Base-by-base conservation (phyloP, 2,888 invertebrate genomes). In the Athripsodes cinereus region DNA sequence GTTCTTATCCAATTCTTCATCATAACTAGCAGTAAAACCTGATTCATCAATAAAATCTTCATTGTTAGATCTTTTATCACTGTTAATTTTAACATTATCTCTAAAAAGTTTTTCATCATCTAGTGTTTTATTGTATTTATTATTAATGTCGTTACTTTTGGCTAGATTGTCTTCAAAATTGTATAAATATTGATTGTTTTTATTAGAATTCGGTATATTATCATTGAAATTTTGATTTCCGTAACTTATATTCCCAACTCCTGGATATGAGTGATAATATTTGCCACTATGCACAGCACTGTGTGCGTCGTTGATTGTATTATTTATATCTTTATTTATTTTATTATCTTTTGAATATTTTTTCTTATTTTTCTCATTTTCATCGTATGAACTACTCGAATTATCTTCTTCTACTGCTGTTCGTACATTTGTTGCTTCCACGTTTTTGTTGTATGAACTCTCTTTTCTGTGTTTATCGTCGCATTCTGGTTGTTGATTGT, bases 1-100 rank as follows among this genome's bases (percentile, higher is more conserved):
- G 55, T 77, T 74, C 2, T 68, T 62, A 10, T 59, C 61, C 26
- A 49, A 18, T n/a, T 56, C 53, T 2, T 60, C 60, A 16, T 62
- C 62, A 22, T 55, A 59, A 18, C 55, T 51, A 22, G 58, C 40
- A 40, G 40, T 5, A 13, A 13, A 58, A n/a, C 58, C 58, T n/a
- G 52, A 52, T 22, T 26, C 22, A 1, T 57, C 57, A 5, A 22
- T 16, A 11, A 53, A 48, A 18, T 44, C 44, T 16, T 50, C 50
- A 26, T 26, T 10, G 31, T 19, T 20, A 16, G 31, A 44, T 40
- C 53, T 53, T 22, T 40, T 20, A 3, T 22, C 22, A 16, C 21
- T 26, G 19, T 6, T 22, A 11, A 44, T 22, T 44, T 44, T 53
- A 1, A 21, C 44, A 20, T 21, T 18, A 8, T 40, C 40, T 19